phyloP scores from a whole-genome alignment of 2,113 vertebrate species.

The Oxyura jamaicensis region DNA sequence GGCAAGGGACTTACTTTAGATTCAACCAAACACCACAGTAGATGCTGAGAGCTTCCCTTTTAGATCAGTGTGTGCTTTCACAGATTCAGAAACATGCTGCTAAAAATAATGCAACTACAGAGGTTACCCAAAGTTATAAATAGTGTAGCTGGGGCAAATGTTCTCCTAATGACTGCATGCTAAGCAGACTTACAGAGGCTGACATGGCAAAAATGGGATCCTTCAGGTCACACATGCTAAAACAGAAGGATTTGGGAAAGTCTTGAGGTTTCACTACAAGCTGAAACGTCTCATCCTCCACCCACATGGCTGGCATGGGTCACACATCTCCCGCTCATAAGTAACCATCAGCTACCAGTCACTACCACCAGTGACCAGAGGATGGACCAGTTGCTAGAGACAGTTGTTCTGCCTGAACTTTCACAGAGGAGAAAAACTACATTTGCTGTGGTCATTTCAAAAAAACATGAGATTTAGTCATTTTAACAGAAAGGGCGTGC shows the following conservation, averaged over 20 bases:
- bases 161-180: background rate
- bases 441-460: background rate
- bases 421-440: background rate
- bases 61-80: background rate
- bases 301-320: background rate
- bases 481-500: background rate
- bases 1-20: background rate
- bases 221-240: background rate
- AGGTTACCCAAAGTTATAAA: background rate
- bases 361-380: background rate
- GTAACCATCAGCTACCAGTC: background rate
- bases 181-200: background rate
- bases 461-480: background rate
- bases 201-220: background rate
- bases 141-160: background rate
- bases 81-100: background rate
- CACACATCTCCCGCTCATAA: background rate
- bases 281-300: background rate
- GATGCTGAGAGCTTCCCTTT: background rate
- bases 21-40: background rate
- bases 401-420: background rate
- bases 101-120: background rate
- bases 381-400: background rate
- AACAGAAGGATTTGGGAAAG: background rate
- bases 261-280: background rate